These are phyloP conservation scores for Otocyon megalotis DNA, from an alignment of 2,113 vertebrate genomes.

Conservation along the genomic window DNA sequence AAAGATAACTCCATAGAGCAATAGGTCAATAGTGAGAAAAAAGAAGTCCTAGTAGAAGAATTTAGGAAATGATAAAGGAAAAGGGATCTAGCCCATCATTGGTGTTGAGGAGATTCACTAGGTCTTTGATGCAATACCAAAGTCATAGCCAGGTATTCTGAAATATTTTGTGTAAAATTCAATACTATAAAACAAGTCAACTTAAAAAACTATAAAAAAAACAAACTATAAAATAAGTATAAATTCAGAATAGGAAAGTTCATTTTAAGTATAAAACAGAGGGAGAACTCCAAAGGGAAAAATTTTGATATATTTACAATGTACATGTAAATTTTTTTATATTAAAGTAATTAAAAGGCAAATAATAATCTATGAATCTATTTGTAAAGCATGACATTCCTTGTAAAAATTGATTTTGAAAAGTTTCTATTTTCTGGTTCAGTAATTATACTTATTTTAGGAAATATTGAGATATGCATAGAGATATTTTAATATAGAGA, in stretches of 20 bases:
- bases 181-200: background rate
- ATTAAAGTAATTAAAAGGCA: background rate
- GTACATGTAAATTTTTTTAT: background rate
- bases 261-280: slow-evolving; percentile 8
- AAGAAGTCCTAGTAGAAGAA: background rate
- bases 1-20: background rate
- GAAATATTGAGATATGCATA: background rate
- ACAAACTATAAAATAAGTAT: background rate
- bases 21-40: background rate
- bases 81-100: background rate
- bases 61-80: slow-evolving; percentile 12
- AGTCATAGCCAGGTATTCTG: background rate
- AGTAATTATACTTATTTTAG: slow-evolving; percentile 20
- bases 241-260: background rate
- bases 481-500: background rate
- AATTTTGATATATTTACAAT: background rate
- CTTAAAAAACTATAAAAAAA: slow-evolving; percentile 12
- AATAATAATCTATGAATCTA: background rate
- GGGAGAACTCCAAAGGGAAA: background rate
- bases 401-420: background rate
- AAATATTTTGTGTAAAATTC: background rate
- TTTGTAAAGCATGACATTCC: background rate
- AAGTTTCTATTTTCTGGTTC: background rate
- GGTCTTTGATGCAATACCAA: background rate
- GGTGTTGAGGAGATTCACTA: background rate